A percentile compares a stretch with the other conserved stretches of the same genome.
Evolutionary conservation across 2,888 invertebrate genomes (phyloP).

Genomic region (Ariolimax columbianus): DNA sequence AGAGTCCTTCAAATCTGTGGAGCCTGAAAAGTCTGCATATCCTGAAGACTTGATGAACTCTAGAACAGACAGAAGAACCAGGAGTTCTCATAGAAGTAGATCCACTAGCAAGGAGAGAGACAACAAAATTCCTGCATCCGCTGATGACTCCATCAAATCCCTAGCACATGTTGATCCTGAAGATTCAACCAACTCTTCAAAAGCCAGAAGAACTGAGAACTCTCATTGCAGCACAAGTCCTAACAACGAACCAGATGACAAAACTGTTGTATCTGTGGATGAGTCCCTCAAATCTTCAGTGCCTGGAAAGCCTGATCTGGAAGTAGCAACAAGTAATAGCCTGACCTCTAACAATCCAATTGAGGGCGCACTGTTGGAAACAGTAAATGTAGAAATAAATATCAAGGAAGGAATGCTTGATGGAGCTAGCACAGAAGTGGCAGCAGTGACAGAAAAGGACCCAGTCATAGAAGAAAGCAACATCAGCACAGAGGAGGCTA

Average conservation of each 20-base stretch:
- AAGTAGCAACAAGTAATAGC: background rate
- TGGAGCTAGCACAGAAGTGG: background rate
- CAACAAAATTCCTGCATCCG: no score
- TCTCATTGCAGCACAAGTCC: no score
- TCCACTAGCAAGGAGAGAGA: background rate
- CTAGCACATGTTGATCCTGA: no score
- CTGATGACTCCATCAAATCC: no score
- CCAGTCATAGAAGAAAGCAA: background rate
- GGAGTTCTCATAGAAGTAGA: background rate
- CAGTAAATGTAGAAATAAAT: background rate
- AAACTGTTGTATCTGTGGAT: no score
- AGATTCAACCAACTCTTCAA: no score
- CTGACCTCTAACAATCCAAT: background rate
- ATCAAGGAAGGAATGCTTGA: background rate
- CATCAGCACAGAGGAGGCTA: background rate
- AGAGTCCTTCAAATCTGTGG: background rate
- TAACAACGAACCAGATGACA: no score
- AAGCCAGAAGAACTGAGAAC: no score
- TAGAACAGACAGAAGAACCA: no score
- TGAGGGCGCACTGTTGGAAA: background rate
- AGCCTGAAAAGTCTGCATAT: background rate
- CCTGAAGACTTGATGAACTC: no score
- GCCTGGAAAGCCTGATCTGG: no score
- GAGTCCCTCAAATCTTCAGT: no score
- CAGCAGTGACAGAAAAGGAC: background rate